Conservation (phyloP, 2,113 vertebrate species). For the Labrus mixtus region DNA sequence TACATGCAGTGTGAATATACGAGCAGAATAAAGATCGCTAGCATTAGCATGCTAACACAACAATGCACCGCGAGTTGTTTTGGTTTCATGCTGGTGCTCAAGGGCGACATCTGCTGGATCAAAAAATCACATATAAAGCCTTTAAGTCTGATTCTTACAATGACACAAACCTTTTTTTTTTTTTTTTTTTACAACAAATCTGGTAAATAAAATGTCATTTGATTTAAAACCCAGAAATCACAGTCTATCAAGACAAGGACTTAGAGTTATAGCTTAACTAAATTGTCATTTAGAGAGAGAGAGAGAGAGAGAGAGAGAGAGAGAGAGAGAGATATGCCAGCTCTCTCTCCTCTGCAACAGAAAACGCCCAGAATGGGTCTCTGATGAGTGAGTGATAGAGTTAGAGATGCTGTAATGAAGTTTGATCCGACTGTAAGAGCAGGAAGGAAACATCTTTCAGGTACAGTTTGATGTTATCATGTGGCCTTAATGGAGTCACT, state of each 20-base stretch:
- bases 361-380: constrained; percentile 55
- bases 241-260: not conserved
- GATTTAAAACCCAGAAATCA: not conserved
- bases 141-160: too few species aligned
- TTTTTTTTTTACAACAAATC: too few species aligned
- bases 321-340: not conserved
- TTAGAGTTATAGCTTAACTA: constrained; percentile 3
- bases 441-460: constrained; percentile 77
- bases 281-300: not conserved
- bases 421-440: constrained; percentile 74
- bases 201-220: not conserved
- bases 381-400: constrained; percentile 64
- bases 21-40: too few species aligned
- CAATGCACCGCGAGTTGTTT: too few species aligned
- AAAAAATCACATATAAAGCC: too few species aligned
- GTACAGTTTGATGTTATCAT: constrained; percentile 78
- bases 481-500: constrained; percentile 77
- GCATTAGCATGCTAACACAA: too few species aligned
- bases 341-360: constrained; percentile 32
- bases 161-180: too few species aligned
- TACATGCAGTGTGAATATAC: too few species aligned
- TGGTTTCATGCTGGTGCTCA: too few species aligned
- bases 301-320: not conserved
- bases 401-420: constrained; percentile 71
- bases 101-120: too few species aligned